Evolutionary conservation across 2,113 vertebrate species (phyloP).

Genomic region (Glareola pratincola): DNA sequence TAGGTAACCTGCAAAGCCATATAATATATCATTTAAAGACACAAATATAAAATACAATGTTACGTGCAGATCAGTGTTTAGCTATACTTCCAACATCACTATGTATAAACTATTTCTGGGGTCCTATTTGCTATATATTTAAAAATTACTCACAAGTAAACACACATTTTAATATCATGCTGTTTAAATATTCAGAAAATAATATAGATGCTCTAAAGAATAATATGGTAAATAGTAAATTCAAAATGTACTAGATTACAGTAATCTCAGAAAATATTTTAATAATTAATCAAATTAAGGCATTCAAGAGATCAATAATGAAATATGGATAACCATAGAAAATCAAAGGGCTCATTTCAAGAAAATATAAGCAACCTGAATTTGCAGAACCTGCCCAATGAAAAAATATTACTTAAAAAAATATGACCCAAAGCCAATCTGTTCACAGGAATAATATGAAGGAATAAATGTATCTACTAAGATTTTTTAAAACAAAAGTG

Average conservation of each 20-base stretch:
- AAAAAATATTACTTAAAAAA: neutral
- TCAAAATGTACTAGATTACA: neutral
- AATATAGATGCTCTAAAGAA: neutral
- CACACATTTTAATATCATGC: neutral
- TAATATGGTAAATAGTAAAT: neutral
- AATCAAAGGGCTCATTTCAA: neutral
- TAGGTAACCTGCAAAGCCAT: conserved; percentile 22
- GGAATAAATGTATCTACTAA: neutral
- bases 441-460: neutral
- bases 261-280: neutral
- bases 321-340: neutral
- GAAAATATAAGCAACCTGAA: neutral
- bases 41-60: neutral
- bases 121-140: neutral
- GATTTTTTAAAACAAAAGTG: neutral
- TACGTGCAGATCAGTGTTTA: neutral
- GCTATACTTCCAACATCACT: neutral
- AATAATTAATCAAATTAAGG: neutral
- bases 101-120: neutral
- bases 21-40: conserved; percentile 29
- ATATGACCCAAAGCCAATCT: neutral
- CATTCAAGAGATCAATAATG: neutral
- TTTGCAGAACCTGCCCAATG: neutral
- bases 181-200: neutral
- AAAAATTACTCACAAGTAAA: neutral